A percentile compares a stretch with the other conserved stretches of the same genome.
Conservation (phyloP, 2,797 vertebrate genomes). For the Oceanodroma leucorhoa region DNA sequence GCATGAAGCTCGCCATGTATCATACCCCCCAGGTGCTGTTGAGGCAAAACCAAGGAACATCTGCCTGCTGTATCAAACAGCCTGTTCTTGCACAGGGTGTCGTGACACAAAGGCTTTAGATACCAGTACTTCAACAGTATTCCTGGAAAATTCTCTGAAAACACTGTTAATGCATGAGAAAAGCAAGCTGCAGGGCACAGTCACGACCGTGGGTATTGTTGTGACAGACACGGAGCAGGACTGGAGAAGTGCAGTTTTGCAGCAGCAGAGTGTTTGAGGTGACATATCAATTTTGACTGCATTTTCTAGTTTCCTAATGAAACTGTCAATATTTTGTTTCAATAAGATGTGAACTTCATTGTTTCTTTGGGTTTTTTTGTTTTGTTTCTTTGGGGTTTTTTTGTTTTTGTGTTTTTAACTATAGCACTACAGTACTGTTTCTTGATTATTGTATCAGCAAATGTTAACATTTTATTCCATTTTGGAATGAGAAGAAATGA, state of each 20-base stretch:
- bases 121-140: neutral
- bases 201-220: fast-evolving
- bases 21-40: fast-evolving
- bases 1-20: neutral
- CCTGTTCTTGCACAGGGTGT: fast-evolving
- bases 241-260: neutral
- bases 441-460: neutral
- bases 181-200: neutral
- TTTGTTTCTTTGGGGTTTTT: fast-evolving
- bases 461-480: neutral
- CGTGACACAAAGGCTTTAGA: neutral
- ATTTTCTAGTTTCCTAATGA: neutral
- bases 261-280: neutral
- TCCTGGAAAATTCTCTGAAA: neutral
- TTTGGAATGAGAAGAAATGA: neutral
- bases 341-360: neutral
- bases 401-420: too few relatives aligned
- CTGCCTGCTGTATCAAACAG: neutral
- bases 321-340: neutral
- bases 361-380: neutral
- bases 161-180: neutral
- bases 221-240: neutral
- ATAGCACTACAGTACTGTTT: neutral
- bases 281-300: neutral
- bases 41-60: neutral